These are phyloP conservation scores for Lepidothrix coronata DNA, from an alignment of 2,113 vertebrate genomes.

Conservation along the genomic window DNA sequence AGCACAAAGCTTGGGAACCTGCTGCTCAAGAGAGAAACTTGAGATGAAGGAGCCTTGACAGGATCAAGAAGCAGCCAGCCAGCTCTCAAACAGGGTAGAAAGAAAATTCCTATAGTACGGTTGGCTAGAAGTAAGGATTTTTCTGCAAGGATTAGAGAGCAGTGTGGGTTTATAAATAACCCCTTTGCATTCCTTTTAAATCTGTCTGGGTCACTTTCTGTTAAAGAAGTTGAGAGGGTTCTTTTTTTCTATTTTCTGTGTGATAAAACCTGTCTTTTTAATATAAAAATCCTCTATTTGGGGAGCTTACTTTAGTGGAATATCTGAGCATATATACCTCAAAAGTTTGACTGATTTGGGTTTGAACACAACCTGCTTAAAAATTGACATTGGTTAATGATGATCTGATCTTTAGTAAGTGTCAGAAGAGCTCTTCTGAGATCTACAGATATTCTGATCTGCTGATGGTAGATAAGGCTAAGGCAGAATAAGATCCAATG, in stretches of 20 bases:
- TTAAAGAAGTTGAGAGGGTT: not conserved
- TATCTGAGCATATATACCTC: not conserved
- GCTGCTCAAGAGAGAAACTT: not conserved
- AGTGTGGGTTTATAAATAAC: not conserved
- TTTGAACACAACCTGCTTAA: not conserved
- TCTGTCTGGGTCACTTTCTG: not conserved
- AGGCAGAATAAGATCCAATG: not conserved
- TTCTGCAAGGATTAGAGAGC: not conserved
- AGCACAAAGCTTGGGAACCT: not conserved
- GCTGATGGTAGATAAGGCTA: not conserved
- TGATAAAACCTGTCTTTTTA: not conserved
- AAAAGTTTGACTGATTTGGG: not conserved
- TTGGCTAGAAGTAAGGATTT: not conserved
- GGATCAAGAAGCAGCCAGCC: not conserved
- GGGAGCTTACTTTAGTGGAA: not conserved
- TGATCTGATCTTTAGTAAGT: not conserved
- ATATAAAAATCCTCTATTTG: not conserved
- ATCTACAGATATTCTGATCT: not conserved
- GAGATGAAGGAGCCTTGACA: not conserved
- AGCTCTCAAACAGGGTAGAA: not conserved
- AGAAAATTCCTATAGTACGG: not conserved
- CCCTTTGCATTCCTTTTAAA: not conserved
- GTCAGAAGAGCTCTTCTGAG: not conserved
- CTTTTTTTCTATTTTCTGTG: not conserved
- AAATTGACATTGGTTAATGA: not conserved